Evolutionary conservation across 2,888 invertebrate species (phyloP).

Genomic region (Brachycybe producta): DNA sequence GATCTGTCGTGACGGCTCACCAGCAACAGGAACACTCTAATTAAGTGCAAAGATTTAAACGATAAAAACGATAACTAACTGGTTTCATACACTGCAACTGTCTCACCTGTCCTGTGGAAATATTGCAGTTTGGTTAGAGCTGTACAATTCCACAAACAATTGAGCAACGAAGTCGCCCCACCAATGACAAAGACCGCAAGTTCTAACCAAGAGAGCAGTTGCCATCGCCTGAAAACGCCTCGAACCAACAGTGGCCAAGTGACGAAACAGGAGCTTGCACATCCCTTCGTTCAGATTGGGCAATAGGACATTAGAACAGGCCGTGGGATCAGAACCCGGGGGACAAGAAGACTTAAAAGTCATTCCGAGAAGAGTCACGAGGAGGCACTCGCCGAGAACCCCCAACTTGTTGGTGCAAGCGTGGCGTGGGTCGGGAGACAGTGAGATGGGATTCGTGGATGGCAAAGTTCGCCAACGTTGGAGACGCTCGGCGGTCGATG

Average conservation of each 20-base stretch:
- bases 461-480: slow-evolving; percentile 44
- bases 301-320: slow-evolving; percentile 24
- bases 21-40: slow-evolving; percentile 13
- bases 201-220: slow-evolving; percentile 61
- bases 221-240: slow-evolving; percentile 65
- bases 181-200: slow-evolving; percentile 62
- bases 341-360: slow-evolving; percentile 13
- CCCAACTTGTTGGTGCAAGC: slow-evolving; percentile 72
- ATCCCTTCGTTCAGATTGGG: slow-evolving; percentile 27
- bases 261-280: slow-evolving; percentile 50
- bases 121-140: slow-evolving; percentile 59
- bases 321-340: neutral
- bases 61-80: neutral
- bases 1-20: slow-evolving; percentile 15
- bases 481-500: slow-evolving; percentile 57
- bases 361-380: slow-evolving; percentile 55
- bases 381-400: slow-evolving; percentile 63
- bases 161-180: slow-evolving; percentile 85
- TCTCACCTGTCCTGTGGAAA: slow-evolving; percentile 72
- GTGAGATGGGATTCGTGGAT: neutral
- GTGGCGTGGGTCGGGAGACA: neutral
- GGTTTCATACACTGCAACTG: neutral
- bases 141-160: slow-evolving; percentile 62
- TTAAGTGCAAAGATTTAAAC: neutral
- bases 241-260: slow-evolving; percentile 61